Conservation (phyloP, 2,888 invertebrate genomes). For the Lasioglossum morio region DNA sequence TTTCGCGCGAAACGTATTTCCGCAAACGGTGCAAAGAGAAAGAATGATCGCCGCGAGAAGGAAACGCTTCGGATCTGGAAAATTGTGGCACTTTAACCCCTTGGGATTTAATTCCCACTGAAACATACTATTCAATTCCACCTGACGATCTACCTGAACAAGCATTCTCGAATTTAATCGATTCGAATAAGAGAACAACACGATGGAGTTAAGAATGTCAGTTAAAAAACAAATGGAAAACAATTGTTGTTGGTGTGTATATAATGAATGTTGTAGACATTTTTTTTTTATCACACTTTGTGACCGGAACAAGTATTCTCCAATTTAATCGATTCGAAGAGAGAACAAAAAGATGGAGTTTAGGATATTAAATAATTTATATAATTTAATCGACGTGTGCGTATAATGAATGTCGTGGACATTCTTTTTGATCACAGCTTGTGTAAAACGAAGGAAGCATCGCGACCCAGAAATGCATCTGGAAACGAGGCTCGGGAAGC, state of each 20-base stretch:
- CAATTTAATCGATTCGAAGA: no score
- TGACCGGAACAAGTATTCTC: no score
- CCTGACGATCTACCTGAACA: neutral
- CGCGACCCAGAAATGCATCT: constrained; percentile 1
- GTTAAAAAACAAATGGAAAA: no score
- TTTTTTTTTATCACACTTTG: no score
- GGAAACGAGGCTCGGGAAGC: neutral
- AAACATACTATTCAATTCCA: neutral
- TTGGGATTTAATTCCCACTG: neutral
- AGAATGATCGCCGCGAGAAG: neutral
- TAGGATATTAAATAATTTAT: no score
- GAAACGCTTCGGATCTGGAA: neutral
- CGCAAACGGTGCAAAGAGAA: neutral
- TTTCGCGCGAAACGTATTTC: neutral
- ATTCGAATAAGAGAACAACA: neutral
- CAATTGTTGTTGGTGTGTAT: no score
- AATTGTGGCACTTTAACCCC: neutral
- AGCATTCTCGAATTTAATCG: neutral
- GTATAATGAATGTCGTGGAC: no score
- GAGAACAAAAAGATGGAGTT: no score
- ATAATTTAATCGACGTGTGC: no score
- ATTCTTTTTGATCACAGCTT: no score
- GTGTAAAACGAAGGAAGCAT: neutral
- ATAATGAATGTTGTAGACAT: no score
- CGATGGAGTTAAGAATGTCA: no score